Percentiles rank a stretch among this genome's conserved stretches.
These are phyloP conservation scores for Noctilio leporinus DNA, from an alignment of 2,113 vertebrate genomes.

Conservation along the genomic window DNA sequence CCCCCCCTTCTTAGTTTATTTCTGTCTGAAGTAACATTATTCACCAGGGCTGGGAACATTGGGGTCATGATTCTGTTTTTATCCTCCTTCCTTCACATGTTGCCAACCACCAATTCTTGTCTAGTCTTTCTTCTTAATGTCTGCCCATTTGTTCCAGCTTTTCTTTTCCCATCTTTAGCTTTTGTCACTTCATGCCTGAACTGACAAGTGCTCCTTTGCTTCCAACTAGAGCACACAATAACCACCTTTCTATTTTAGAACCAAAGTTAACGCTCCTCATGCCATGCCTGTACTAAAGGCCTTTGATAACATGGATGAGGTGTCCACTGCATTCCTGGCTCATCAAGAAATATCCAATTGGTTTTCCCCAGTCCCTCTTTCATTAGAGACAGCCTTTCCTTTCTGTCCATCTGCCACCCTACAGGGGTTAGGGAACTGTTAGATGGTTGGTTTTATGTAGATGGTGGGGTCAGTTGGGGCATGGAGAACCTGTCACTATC, in stretches of 20 bases:
- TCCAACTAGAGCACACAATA: neutral
- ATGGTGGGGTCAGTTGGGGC: neutral
- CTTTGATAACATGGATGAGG: neutral
- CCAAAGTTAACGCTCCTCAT: neutral
- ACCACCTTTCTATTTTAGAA: neutral
- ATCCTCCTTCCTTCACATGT: neutral
- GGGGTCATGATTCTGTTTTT: neutral
- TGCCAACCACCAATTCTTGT: neutral
- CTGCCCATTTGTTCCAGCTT: neutral
- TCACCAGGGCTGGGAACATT: neutral
- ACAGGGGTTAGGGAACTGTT: neutral
- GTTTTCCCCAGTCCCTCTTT: neutral
- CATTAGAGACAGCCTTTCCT: neutral
- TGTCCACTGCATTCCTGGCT: neutral
- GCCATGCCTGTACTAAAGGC: neutral
- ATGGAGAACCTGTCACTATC: neutral
- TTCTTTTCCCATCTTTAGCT: neutral
- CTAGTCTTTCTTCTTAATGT: neutral
- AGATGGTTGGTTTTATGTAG: neutral
- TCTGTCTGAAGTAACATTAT: neutral
- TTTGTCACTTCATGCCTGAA: neutral
- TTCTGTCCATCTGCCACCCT: neutral
- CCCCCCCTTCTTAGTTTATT: neutral
- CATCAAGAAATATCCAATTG: neutral
- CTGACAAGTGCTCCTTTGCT: neutral